phyloP scores from a whole-genome alignment of 2,797 vertebrate species.

The Haliaeetus vocifer region DNA sequence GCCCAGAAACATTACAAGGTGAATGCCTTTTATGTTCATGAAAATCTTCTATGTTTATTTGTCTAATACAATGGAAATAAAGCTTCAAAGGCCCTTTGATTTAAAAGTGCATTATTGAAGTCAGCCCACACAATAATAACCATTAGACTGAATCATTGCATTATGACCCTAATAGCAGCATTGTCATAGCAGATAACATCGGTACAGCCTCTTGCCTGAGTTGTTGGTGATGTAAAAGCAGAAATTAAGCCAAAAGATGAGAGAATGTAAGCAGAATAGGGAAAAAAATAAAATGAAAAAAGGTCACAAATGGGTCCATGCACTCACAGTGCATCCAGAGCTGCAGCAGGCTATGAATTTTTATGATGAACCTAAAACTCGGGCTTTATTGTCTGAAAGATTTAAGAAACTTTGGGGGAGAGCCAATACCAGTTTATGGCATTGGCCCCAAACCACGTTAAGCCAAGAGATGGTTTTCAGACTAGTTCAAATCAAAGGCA shows the following conservation, averaged over 20 bases:
- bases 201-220: not conserved
- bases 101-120: conserved; percentile 19
- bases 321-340: not conserved
- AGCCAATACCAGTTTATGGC: not conserved
- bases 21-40: conserved; percentile 43
- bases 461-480: not conserved
- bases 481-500: not conserved
- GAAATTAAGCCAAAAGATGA: not conserved
- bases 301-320: not conserved
- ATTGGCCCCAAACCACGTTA: not conserved
- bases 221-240: not conserved
- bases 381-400: not conserved
- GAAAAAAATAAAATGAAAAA: not conserved
- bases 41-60: conserved; percentile 49
- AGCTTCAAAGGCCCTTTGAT: conserved; percentile 55
- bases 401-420: not conserved
- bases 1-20: conserved; percentile 46
- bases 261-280: not conserved
- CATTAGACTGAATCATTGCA: conserved; percentile 39
- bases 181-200: not conserved
- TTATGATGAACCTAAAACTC: not conserved
- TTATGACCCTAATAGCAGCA: conserved; percentile 15
- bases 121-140: conserved; percentile 4
- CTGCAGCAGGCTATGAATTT: not conserved
- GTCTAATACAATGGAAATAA: conserved; percentile 51